phyloP scores from a whole-genome alignment of 2,113 vertebrate species.

The Pteruthius melanotis region DNA sequence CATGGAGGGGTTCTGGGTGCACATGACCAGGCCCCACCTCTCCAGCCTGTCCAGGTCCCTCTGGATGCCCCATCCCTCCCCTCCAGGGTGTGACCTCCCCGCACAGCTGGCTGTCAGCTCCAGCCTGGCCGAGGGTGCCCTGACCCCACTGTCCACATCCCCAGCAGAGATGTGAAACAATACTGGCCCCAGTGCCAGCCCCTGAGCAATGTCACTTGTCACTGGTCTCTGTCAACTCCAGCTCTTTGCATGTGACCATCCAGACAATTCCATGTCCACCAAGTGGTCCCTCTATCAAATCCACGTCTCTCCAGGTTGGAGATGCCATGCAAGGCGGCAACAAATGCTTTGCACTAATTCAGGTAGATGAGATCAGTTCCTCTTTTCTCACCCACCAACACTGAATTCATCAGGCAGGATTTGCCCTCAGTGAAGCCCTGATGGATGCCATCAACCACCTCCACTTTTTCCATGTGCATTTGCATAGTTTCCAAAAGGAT shows the following conservation, averaged over 20 bases:
- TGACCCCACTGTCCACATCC: neutral
- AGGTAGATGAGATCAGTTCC: neutral
- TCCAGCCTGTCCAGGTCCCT: neutral
- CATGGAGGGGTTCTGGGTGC: neutral
- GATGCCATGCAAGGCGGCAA: neutral
- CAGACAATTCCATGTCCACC: neutral
- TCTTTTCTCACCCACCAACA: neutral
- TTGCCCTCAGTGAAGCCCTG: neutral
- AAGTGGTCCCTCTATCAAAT: neutral
- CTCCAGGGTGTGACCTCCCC: neutral
- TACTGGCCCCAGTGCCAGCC: neutral
- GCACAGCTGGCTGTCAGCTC: neutral
- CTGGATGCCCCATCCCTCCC: neutral
- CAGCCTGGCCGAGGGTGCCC: accelerated
- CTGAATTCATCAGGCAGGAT: neutral
- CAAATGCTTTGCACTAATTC: neutral
- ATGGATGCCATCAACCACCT: neutral
- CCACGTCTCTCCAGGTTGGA: neutral
- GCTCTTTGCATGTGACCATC: neutral
- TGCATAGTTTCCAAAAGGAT: neutral
- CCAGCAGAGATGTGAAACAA: neutral
- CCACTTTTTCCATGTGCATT: neutral
- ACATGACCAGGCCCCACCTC: neutral
- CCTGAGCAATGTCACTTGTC: neutral
- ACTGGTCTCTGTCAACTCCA: neutral